phyloP scores from a whole-genome alignment of 2,888 invertebrate genomes.

The Tricholauxania praeusta region DNA sequence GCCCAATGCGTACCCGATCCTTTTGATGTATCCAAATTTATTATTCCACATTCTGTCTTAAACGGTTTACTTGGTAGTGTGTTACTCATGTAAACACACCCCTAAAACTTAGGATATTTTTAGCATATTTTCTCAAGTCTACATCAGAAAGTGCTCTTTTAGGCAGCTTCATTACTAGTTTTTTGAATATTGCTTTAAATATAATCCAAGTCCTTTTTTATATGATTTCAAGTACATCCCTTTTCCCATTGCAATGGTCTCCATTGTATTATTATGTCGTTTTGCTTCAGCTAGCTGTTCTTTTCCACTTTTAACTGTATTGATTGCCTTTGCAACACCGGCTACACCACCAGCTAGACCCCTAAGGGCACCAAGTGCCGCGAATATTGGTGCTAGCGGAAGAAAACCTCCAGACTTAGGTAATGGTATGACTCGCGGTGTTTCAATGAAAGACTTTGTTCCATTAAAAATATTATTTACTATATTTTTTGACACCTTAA shows the following conservation, averaged over 20 bases:
- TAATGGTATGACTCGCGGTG: slow-evolving; percentile 55
- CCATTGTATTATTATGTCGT: slow-evolving; percentile 31
- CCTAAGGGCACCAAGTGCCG: slow-evolving; percentile 50
- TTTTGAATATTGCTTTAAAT: slow-evolving; percentile 44
- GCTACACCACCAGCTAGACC: slow-evolving; percentile 58
- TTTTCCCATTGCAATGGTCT: slow-evolving; percentile 46
- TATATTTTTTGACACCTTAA: background rate
- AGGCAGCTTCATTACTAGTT: slow-evolving; percentile 53
- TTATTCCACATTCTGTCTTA: slow-evolving; percentile 39
- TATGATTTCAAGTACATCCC: slow-evolving; percentile 54
- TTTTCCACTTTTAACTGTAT: slow-evolving; percentile 54
- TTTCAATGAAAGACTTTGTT: slow-evolving; percentile 25
- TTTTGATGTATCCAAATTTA: slow-evolving; percentile 50
- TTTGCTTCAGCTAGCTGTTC: slow-evolving; percentile 54
- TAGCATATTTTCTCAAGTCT: slow-evolving; percentile 49
- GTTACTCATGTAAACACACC: slow-evolving; percentile 52
- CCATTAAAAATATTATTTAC: background rate
- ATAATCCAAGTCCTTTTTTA: slow-evolving; percentile 43
- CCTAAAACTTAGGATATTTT: slow-evolving; percentile 47
- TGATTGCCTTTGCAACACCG: slow-evolving; percentile 54
- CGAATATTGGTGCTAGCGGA: slow-evolving; percentile 59
- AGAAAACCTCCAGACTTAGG: slow-evolving; percentile 59
- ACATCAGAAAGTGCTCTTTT: slow-evolving; percentile 46
- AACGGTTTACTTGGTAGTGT: slow-evolving; percentile 33
- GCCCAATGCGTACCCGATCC: slow-evolving; percentile 61